A percentile compares a stretch with the other conserved stretches of the same genome.
Conservation (phyloP, 2,888 invertebrate species). For the Hybos culiciformis region DNA sequence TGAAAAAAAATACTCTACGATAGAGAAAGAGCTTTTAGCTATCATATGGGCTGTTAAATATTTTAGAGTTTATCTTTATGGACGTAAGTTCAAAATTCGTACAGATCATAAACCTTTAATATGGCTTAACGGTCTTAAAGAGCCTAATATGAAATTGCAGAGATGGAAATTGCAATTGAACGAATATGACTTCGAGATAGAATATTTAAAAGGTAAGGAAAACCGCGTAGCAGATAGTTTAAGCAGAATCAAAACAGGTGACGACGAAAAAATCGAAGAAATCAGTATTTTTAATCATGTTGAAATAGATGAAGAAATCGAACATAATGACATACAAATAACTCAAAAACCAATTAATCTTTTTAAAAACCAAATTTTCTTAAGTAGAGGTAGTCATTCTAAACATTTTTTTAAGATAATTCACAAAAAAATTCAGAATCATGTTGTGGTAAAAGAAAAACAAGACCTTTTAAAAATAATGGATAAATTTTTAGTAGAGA, state of each 20-base stretch:
- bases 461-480: background rate
- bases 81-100: too few relatives aligned
- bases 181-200: background rate
- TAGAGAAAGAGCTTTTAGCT: conserved; percentile 5
- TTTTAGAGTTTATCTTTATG: too few relatives aligned
- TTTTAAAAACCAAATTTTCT: conserved; percentile 4
- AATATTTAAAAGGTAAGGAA: background rate
- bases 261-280: background rate
- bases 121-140: too few relatives aligned
- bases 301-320: conserved; percentile 2
- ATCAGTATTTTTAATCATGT: too few relatives aligned
- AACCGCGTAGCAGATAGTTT: background rate
- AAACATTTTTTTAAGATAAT: background rate
- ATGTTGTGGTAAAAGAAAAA: background rate
- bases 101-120: too few relatives aligned
- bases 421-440: conserved; percentile 2
- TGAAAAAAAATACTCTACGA: conserved; percentile 2
- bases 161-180: too few relatives aligned
- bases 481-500: conserved; percentile 1
- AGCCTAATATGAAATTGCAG: too few relatives aligned
- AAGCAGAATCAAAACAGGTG: background rate
- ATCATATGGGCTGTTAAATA: conserved; percentile 1
- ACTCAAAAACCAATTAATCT: conserved; percentile 5
- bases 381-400: background rate
- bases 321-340: background rate